A percentile compares a stretch with the other conserved stretches of the same genome.
Evolutionary conservation across 2,888 invertebrate genomes (phyloP).

Genomic region (Orthonevra nobilis): DNA sequence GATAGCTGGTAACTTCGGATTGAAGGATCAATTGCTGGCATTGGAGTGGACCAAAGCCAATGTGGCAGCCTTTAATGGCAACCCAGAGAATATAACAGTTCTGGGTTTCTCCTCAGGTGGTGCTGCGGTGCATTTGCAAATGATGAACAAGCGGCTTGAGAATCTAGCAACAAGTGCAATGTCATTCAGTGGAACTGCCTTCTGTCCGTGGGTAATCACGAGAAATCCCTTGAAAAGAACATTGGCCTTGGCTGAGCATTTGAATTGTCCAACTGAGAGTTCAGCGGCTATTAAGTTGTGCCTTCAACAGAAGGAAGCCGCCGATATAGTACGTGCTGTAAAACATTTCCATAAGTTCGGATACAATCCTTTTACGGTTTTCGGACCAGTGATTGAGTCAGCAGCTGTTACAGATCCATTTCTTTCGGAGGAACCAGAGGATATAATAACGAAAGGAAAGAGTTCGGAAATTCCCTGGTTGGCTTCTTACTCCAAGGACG

Average conservation of each 20-base stretch:
- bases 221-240: conserved; percentile 82
- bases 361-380: conserved; percentile 86
- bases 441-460: conserved; percentile 83
- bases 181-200: conserved; percentile 86
- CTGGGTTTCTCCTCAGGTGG: conserved; percentile 88
- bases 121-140: conserved; percentile 87
- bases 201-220: conserved; percentile 83
- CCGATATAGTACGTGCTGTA: conserved; percentile 82
- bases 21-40: conserved; percentile 88
- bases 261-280: conserved; percentile 84
- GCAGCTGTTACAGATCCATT: conserved; percentile 82
- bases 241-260: conserved; percentile 82
- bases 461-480: conserved; percentile 87
- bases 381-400: conserved; percentile 86
- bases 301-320: conserved; percentile 83
- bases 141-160: conserved; percentile 81
- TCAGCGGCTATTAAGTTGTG: conserved; percentile 84
- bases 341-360: conserved; percentile 80
- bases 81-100: conserved; percentile 85
- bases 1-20: conserved; percentile 86
- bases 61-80: conserved; percentile 86
- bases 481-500: conserved; percentile 85
- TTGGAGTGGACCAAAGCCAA: conserved; percentile 86
- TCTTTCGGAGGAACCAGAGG: conserved; percentile 84
- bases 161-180: conserved; percentile 67